Base-by-base conservation (phyloP, 2,113 vertebrate genomes). In the Crotophaga sulcirostris region DNA sequence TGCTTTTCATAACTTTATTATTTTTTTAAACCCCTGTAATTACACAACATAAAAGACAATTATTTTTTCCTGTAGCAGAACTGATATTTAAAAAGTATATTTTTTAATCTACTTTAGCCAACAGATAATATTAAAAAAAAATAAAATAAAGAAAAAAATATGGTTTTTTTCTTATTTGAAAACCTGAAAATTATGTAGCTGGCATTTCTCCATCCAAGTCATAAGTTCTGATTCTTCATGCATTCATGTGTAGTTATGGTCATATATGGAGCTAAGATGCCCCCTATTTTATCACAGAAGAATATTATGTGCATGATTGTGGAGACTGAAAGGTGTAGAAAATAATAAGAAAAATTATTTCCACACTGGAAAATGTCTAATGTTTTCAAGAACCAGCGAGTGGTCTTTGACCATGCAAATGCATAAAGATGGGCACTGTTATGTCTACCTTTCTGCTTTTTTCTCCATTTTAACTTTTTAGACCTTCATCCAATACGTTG, bases 81-180 rank as follows among this genome's bases (percentile, higher is more conserved):
- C 15, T 2, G 13, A 49, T 67, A 11, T 40, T 79, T 75, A n/a
- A 7, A 5, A 11, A 67, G 55, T 3, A 7, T 49, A 9, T 33
- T 25, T 49, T 0, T 74, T 86, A 70, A 31, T 15, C 0, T 64
- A 69, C 42, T 0, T 29, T 69, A 47, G 6, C 0, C 7, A 26
- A 5, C 1, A 44, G 45, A 23, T 26, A 51, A 9, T 25, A 42
- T 6, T 3, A 1, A 16, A 9, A 63, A 74, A 51, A 33, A 42
- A 29, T 17, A 23, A 19, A 44, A 62, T 1, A 63, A 74, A 51
- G 28, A 42, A 29, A 21, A 23, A 19, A 44, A 62, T 1, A 28
- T 45, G 17, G 26, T 31, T 2, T 34, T 56, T 52, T 45, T 59
- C 9, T 45, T 72, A 0, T 72, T 49, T 40, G 7, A 72, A 73